Base-by-base conservation (phyloP, 2,888 invertebrate species). In the Boloria selene region DNA sequence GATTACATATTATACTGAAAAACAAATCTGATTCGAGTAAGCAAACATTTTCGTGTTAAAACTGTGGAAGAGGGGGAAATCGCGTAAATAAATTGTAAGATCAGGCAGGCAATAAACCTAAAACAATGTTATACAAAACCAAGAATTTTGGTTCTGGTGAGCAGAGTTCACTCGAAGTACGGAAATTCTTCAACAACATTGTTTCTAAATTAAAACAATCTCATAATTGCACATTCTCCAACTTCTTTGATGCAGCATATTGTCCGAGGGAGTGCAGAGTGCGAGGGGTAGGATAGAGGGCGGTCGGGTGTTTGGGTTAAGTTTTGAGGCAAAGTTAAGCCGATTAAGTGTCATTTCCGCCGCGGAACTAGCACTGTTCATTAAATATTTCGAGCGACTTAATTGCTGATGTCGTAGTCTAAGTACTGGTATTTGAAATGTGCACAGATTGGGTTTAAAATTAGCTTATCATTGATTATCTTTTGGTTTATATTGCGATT, bases 121-220 rank as follows among this genome's bases (percentile, higher is more conserved):
- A 82, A 90, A 90, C 90, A 90, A 89, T 88, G 85, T 85, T 79
- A 79, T 86, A 82, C 79, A 79, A 85, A 86, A 90, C 88, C 87
- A 90, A 89, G 89, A 90, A 90, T 90, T 87, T 83, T 84, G 88
- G 87, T 86, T 89, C 86, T 84, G 84, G 88, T 85, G 87, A 86
- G 79, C 78, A 79, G 80, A 86, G 85, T 85, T 85, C 78, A 84
- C 81, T 86, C 81, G 78, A 81, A 88, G 87, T 84, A 84, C 83
- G 87, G 82, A 85, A 87, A 90, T 90, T 90, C 90, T 90, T 90
- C 80, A 81, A 79, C 85, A 90, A 90, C 90, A 90, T 90, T 91
- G 92, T 92, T 91, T 87, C 88, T 84, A 90, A 91, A 91, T 91
- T 91, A 90, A 91, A 91, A 92, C 91, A 90, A 92, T 90, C 90